Percentiles rank a stretch among this genome's conserved stretches.
phyloP scores from a whole-genome alignment of 2,113 vertebrate genomes.

The Hydrochoerus hydrochaeris region DNA sequence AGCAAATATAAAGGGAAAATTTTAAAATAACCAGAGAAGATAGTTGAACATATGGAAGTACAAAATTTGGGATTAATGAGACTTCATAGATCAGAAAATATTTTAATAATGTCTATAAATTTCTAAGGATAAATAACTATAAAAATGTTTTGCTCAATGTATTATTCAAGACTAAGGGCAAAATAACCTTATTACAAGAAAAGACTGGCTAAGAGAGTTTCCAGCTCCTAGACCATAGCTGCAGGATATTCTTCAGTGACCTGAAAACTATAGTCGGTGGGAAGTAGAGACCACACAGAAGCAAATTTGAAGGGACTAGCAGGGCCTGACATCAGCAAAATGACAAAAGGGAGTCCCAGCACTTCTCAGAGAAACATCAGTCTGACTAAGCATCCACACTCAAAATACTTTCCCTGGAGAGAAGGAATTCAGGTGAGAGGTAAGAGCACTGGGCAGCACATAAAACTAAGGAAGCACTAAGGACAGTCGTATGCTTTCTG shows the following conservation, averaged over 20 bases:
- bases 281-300: neutral
- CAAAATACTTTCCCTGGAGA: neutral
- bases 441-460: too few species aligned
- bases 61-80: neutral
- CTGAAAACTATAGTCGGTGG: neutral
- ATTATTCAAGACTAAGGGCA: neutral
- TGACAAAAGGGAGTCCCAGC: neutral
- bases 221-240: neutral
- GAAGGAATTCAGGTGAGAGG: neutral
- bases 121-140: neutral
- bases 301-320: neutral
- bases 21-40: neutral
- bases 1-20: neutral
- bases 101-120: neutral
- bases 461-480: neutral
- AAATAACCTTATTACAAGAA: neutral
- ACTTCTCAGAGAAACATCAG: neutral
- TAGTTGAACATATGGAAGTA: neutral
- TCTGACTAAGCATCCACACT: too few species aligned
- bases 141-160: neutral
- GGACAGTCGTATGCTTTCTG: neutral
- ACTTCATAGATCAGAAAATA: neutral
- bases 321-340: neutral
- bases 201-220: neutral
- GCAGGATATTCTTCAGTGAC: neutral